phyloP scores from a whole-genome alignment of 1,140 invertebrate species.

The Drosophila sp. region DNA sequence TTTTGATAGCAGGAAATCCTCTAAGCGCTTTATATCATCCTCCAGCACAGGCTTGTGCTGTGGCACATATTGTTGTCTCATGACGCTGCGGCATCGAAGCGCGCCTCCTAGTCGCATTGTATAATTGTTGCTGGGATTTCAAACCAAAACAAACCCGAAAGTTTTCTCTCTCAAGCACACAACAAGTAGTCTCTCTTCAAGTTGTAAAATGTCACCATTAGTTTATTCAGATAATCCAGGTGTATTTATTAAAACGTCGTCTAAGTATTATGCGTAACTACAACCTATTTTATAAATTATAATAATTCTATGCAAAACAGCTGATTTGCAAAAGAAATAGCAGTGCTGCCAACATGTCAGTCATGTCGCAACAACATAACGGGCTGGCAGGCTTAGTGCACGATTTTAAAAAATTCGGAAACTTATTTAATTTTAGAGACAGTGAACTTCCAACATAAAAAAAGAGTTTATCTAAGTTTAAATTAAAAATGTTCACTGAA shows the following conservation, averaged over 20 bases:
- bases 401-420: no score
- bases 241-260: not conserved
- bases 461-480: no score
- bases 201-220: not conserved
- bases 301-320: no score
- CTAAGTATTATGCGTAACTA: not conserved
- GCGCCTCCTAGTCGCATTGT: constrained; percentile 56
- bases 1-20: constrained; percentile 88
- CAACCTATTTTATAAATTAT: no score
- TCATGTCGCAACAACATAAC: no score
- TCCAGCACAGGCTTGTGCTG: constrained; percentile 88
- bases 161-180: not conserved
- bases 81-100: constrained; percentile 49
- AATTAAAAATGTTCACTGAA: no score
- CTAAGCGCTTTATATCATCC: constrained; percentile 87
- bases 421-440: no score
- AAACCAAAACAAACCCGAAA: not conserved
- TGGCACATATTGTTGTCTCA: constrained; percentile 87
- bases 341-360: no score
- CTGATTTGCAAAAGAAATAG: no score
- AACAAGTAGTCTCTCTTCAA: not conserved
- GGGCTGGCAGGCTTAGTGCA: no score
- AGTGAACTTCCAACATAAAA: no score
- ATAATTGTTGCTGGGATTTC: constrained; percentile 18
- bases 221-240: not conserved